Base-by-base conservation (phyloP, 2,797 vertebrate genomes). In the Smutsia temminckii region DNA sequence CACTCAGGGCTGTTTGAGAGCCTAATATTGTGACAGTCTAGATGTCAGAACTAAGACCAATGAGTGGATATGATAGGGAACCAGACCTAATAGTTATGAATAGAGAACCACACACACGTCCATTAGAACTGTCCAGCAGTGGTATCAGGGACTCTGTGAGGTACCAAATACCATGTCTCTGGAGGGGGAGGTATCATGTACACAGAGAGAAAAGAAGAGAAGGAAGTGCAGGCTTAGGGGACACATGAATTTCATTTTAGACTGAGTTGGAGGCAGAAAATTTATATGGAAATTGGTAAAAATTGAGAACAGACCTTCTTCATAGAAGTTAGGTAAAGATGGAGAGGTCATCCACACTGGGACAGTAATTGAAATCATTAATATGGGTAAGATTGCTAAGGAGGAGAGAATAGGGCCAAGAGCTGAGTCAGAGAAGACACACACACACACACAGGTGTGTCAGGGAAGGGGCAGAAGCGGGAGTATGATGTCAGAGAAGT, bases 201-300 rank as follows among this genome's bases (percentile, higher is more conserved):
- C 34, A 68, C 40, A 42, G 42, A 86, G 57, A 74, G 40, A 64
- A 64, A 88, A 34, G 57, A 1, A 53, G n/a, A 94, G 20, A 63
- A 78, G 55, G n/a, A 27, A 21, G 18, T 5, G 1, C 32, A 68
- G 8, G 40, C 23, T 42, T 13, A 53, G 57, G 78, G 61, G 69
- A 64, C 23, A 27, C 16, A 2, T 55, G 34, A 23, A 20, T 59
- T 94, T 69, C 32, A 8, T 40, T 66, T 81, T 74, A 90, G 89
- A 75, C n/a, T 34, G 53, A 93, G 8, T 34, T 86, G n/a, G 69
- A 79, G 27, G 40, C 37, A 89, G 61, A 66, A 91, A 8, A 27
- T 90, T 55, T 90, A 37, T 46, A 55, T 91, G 57, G n/a, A 95
- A 80, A 90, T 81, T 94, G 53, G 69, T 87, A 79, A 86, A 93